Evolutionary conservation across 2,888 invertebrate genomes (phyloP).

Genomic region (Diadromus collaris): DNA sequence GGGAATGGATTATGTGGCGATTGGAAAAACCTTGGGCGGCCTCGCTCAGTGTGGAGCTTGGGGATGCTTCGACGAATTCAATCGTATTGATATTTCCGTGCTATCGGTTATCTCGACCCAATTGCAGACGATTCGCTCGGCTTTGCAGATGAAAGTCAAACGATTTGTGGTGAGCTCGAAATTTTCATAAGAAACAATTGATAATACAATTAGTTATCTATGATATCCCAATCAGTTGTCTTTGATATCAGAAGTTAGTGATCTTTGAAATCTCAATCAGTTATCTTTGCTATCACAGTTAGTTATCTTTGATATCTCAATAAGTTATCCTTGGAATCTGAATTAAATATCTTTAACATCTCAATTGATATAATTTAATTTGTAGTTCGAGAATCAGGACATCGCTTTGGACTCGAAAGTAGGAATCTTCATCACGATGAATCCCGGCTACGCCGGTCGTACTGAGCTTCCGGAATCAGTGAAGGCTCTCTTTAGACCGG

Average conservation of each 20-base stretch:
- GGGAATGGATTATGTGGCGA: constrained; percentile 94
- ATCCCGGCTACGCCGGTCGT: constrained; percentile 95
- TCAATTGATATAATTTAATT: constrained; percentile 43
- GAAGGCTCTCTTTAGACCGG: constrained; percentile 94
- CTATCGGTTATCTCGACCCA: constrained; percentile 96
- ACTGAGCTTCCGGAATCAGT: constrained; percentile 96
- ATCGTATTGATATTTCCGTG: constrained; percentile 95
- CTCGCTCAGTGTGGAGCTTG: constrained; percentile 95
- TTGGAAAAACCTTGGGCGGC: constrained; percentile 88
- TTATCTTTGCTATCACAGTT: not conserved
- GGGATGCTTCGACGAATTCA: constrained; percentile 98
- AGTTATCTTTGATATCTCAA: constrained; percentile 8
- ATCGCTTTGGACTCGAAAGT: constrained; percentile 92
- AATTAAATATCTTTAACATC: not conserved
- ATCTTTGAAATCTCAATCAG: not conserved
- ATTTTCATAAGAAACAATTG: constrained; percentile 8
- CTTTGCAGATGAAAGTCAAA: constrained; percentile 87
- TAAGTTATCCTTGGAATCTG: not conserved
- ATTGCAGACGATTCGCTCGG: constrained; percentile 93
- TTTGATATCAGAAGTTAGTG: not conserved
- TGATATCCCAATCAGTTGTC: not conserved
- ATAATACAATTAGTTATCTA: not conserved
- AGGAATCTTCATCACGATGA: constrained; percentile 97
- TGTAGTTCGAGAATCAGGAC: constrained; percentile 91
- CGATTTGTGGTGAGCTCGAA: constrained; percentile 85